A percentile compares a stretch with the other conserved stretches of the same genome.
Evolutionary conservation across 2,888 invertebrate species (phyloP).

Genomic region (Drosophila rubida): DNA sequence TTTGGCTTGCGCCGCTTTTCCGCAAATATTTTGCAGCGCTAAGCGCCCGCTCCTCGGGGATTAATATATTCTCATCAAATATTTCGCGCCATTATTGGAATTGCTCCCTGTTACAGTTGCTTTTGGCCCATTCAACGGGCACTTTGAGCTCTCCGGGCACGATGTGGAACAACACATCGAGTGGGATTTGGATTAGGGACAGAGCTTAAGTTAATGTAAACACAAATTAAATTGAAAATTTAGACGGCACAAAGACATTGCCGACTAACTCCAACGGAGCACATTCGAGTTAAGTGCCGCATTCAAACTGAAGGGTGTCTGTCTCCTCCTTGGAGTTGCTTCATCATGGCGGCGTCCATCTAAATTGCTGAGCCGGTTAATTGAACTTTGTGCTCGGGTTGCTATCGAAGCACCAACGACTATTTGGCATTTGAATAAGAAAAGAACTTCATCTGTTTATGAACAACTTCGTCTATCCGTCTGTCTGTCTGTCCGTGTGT

Average conservation of each 20-base stretch:
- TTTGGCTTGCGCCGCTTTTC: conserved; percentile 39
- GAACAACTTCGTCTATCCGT: neutral
- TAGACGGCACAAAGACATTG: conserved; percentile 11
- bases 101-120: conserved; percentile 43
- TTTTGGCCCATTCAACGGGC: conserved; percentile 35
- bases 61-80: conserved; percentile 80
- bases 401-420: neutral
- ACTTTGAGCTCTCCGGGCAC: conserved; percentile 3
- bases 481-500: too few relatives aligned
- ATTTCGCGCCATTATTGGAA: conserved; percentile 80
- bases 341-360: neutral
- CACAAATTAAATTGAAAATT: conserved; percentile 33
- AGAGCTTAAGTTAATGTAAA: conserved; percentile 32
- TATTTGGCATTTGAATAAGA: neutral
- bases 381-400: neutral
- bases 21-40: conserved; percentile 59
- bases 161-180: neutral
- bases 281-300: conserved; percentile 3
- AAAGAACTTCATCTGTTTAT: neutral
- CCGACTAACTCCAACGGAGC: neutral
- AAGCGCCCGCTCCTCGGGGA: conserved; percentile 62
- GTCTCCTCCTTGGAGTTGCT: neutral
- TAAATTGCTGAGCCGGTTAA: neutral
- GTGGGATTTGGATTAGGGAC: neutral
- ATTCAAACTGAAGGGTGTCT: conserved; percentile 6